These are phyloP conservation scores for Bombus haemorrhoidalis DNA, from an alignment of 1,140 invertebrate genomes.

Conservation along the genomic window DNA sequence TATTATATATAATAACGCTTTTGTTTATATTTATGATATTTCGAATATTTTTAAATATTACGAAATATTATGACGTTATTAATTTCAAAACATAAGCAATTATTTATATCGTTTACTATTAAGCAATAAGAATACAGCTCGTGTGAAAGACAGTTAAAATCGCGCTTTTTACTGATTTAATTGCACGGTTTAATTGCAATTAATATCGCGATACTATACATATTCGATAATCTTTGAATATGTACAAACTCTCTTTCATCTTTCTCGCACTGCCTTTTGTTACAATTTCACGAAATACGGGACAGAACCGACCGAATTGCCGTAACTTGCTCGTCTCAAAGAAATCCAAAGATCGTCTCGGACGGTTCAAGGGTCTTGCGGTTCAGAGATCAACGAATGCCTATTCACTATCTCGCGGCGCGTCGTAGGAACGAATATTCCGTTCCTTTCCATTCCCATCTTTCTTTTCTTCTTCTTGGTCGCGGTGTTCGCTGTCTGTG, in stretches of 20 bases:
- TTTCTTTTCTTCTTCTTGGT: neutral
- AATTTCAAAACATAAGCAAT: no score
- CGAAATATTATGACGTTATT: no score
- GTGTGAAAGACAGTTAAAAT: no score
- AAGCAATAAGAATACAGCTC: no score
- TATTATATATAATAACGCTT: no score
- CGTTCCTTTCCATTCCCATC: neutral
- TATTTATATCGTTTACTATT: no score
- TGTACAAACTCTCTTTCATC: neutral
- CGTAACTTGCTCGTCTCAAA: neutral
- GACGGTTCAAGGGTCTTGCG: no score
- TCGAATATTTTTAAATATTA: no score
- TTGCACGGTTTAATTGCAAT: neutral
- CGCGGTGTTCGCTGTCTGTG: neutral
- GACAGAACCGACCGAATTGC: neutral
- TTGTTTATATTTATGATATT: no score
- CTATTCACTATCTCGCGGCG: neutral
- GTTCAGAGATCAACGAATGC: conserved; percentile 23
- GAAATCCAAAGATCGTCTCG: neutral
- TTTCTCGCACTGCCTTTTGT: neutral
- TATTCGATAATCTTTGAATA: no score
- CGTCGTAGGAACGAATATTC: neutral
- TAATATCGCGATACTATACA: no score
- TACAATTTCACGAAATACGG: neutral
- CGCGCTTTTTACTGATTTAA: no score